Conservation (phyloP, 2,113 vertebrate genomes). For the Oenanthe oenanthe region DNA sequence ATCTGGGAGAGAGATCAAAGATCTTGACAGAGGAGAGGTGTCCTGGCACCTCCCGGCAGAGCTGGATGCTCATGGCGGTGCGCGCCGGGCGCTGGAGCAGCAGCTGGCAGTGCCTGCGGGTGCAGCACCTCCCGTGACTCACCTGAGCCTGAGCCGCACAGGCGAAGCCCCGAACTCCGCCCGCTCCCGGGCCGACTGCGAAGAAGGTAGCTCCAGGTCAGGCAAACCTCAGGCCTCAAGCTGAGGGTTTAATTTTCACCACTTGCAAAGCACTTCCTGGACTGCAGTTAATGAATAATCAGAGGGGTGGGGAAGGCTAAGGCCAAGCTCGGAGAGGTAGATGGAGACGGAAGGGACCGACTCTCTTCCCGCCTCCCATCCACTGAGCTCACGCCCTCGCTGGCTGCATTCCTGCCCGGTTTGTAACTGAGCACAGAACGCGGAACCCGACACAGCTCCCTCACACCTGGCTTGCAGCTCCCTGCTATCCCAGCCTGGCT, state of each 20-base stretch:
- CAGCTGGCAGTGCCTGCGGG: neutral
- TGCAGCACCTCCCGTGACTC: neutral
- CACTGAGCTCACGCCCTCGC: slow-evolving; percentile 13
- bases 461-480: neutral
- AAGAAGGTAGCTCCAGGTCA: neutral
- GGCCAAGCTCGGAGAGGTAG: neutral
- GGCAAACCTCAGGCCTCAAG: neutral
- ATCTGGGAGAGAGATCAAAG: neutral
- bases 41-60: neutral
- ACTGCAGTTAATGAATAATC: slow-evolving; percentile 53
- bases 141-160: neutral
- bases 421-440: neutral
- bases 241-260: slow-evolving; percentile 7
- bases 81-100: neutral
- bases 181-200: neutral
- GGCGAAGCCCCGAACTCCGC: neutral
- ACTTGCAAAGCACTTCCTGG: slow-evolving; percentile 54
- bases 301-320: slow-evolving; percentile 18
- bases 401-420: neutral
- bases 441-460: neutral
- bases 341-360: neutral
- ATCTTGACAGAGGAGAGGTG: neutral
- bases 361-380: slow-evolving; percentile 28
- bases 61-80: neutral
- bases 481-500: neutral